Percentiles rank a stretch among this genome's conserved stretches.
phyloP scores from a whole-genome alignment of 2,113 vertebrate genomes.

The Percopsis transmontana region DNA sequence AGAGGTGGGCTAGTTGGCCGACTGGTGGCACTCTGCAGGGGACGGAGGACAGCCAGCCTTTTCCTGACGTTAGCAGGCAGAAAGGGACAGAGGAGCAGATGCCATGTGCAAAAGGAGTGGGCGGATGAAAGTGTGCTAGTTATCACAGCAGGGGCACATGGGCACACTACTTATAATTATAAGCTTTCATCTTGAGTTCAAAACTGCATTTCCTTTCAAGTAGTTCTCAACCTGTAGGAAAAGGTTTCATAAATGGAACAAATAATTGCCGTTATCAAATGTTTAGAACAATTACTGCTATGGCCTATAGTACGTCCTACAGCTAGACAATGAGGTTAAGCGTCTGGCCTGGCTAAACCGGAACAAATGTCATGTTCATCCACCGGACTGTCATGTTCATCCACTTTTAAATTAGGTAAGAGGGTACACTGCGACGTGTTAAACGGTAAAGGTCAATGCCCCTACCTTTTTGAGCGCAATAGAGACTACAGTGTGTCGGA shows the following conservation, averaged over 20 bases:
- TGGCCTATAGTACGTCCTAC: constrained; percentile 25
- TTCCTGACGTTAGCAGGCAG: constrained; percentile 55
- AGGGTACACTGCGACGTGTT: neutral
- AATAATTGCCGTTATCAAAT: neutral
- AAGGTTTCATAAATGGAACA: neutral
- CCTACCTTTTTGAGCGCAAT: neutral
- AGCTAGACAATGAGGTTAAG: constrained; percentile 9
- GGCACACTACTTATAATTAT: constrained; percentile 63
- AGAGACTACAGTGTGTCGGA: neutral
- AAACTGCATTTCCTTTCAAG: constrained; percentile 43
- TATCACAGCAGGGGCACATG: constrained; percentile 62
- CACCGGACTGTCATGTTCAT: neutral
- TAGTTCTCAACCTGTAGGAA: constrained; percentile 26
- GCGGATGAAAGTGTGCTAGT: constrained; percentile 63
- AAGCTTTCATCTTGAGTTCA: constrained; percentile 66
- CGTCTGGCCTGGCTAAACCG: constrained; percentile 18
- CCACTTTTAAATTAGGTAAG: neutral
- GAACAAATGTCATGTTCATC: too few species aligned
- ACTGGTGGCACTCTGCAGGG: constrained; percentile 49
- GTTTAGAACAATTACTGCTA: neutral
- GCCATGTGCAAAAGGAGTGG: constrained; percentile 71
- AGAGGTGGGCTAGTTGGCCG: constrained; percentile 47
- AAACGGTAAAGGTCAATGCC: constrained; percentile 20
- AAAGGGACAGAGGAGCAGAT: constrained; percentile 62
- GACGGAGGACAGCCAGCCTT: constrained; percentile 55